Evolutionary conservation across 2,113 vertebrate genomes (phyloP).

Genomic region (Helogale parvula): DNA sequence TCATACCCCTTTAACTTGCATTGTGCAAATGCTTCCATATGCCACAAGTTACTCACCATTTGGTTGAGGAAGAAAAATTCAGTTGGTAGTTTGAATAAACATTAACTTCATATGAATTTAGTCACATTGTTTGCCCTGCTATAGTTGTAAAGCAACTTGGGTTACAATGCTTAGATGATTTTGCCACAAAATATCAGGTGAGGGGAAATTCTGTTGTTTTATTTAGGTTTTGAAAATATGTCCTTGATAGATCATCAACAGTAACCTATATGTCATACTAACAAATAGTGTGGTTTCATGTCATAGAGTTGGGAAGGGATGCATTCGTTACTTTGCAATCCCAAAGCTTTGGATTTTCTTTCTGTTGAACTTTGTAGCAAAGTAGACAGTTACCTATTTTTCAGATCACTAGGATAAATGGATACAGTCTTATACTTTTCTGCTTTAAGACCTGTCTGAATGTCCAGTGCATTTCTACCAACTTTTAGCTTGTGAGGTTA

Average conservation of each 20-base stretch:
- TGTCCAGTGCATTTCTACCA: background rate
- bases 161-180: background rate
- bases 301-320: background rate
- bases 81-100: background rate
- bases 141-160: background rate
- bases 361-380: conserved; percentile 2
- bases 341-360: background rate
- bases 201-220: background rate
- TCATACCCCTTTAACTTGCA: background rate
- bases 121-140: background rate
- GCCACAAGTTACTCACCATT: background rate
- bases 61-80: background rate
- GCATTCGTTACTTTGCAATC: background rate
- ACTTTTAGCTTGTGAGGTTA: background rate
- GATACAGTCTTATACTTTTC: background rate
- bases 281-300: background rate
- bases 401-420: background rate
- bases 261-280: background rate
- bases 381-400: conserved; percentile 41
- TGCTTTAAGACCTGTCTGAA: background rate
- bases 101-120: background rate
- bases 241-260: background rate
- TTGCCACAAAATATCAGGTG: background rate
- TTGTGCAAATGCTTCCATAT: conserved; percentile 6
- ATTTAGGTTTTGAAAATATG: conserved; percentile 23